Base-by-base conservation (phyloP, 2,888 invertebrate genomes). In the Halocaridina rubra region DNA sequence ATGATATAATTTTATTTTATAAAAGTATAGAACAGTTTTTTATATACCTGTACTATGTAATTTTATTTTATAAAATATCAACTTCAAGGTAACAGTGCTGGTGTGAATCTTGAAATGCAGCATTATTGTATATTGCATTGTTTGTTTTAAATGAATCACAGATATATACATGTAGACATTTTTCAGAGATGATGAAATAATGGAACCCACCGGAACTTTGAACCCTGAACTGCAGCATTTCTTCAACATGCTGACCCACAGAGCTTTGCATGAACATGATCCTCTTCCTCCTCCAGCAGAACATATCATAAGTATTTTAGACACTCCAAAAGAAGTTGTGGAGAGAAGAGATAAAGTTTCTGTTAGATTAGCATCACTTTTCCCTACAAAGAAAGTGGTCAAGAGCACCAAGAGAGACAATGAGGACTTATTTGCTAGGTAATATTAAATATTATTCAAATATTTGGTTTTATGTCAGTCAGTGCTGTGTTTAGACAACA, bases 241-340 rank as follows among this genome's bases (percentile, higher is more conserved):
- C 88, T 91, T 92, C 46, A 92, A 93, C 90, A 93, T 93, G 88
- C 91, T 94, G 87, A 93, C 93, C 71, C 92, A 92, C 88, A 90
- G 93, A 87, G 94, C 93, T n/a, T 89, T 93, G 89, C 92, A 94
- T 90, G 93, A 93, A 0, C 89, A 94, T 4, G 93, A 93, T 92
- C 89, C 92, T 92, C 93, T 93, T 13, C 91, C 92, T 53, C 86
- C 91, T 27, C 90, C 93, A 76, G 92, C 92, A 88, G 91, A 92
- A 88, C 91, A 91, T 79, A 91, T 93, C 0, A 91, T 90, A 91
- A 78, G 19, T 74, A 86, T 80, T 64, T 69, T 71, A 72, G 85
- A 72, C 74, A 19, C 32, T 32, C 87, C 87, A 1, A 80, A 80
- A 30, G 33, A 64, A n/a, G 39, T 82, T n/a, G n/a, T 59, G 10